Base-by-base conservation (phyloP, 2,797 vertebrate species). In the Loriculus beryllinus region DNA sequence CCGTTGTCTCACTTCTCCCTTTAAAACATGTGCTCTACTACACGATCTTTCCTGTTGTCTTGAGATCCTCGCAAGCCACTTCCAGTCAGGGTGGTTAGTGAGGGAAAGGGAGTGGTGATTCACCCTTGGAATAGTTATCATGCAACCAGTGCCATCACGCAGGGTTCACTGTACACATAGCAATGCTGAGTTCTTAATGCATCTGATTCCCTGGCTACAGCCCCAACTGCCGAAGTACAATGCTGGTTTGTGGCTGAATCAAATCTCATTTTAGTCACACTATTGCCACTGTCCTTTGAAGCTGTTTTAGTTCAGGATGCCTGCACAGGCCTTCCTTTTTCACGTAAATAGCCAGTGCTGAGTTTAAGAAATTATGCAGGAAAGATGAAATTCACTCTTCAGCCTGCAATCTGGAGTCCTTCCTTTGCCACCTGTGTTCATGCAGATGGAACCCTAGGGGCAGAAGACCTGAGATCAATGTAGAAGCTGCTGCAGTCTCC, bases 361-460 rank as follows among this genome's bases (percentile, higher is more conserved):
- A 54, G 40, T 79, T 88, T 76, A 87, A 69, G 43, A 37, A 93
- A 35, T 35, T 86, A 74, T 5, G 14, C 11, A 65, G 47, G 12
- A 26, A 62, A 90, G 31, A 26, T 22, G 14, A 47, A 85, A 82
- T 74, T 54, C 7, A 29, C 25, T 70, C 59, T 67, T 86, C 40
- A 70, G 26, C 7, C 20, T 37, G 29, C 15, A 81, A 17, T 40
- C 40, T 14, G 43, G 14, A 79, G 19, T 42, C 26, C 43, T 80
- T 49, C 31, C 21, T 71, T 91, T 47, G 47, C 43, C 13, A 5
- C 21, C 43, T 40, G 47, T 6, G 3, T 42, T 39, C 31, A 51
- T 0, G 0, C 17, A 79, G 57, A 68, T 0, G 5, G 86, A 86
- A 56, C 10, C 10, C 10, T 29, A n/a, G 31, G 26, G 40, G 40